Evolutionary conservation across 2,888 invertebrate genomes (phyloP), one percentile per base, ranked within the genome.

Genomic region (Parnassius glacialis): DNA sequence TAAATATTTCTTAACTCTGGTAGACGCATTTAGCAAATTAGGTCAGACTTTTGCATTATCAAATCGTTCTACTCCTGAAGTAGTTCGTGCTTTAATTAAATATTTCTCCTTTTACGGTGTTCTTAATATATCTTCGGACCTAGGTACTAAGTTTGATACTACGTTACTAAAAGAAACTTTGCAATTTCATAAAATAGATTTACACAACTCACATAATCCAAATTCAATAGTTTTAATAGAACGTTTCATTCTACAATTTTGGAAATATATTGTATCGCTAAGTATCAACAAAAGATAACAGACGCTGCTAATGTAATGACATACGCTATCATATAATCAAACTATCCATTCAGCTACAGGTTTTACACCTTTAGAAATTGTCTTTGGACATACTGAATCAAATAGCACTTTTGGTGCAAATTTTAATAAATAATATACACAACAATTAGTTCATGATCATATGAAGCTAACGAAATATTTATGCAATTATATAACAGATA

Each of bases 361-460:
- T 20, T 61, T 1, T 20, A 59, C 56, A 25, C 63, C 64, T 5
- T 60, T 64, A 41, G 67, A 67, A 48, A 62, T 67, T 16, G 63
- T 65, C 9, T 67, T 67, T 20, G 67, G 67, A 3, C 62, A 68
- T 50, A 67, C 68, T 3, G 65, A 65, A 1, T 65, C 64, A 1
- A 61, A 50, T 11, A 59, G 34, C 12, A 34, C 52, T 47, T 59
- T 47, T 11, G 42, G 42, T 2, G 42, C 2, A 42, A 42, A 42
- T 42, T 10, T 20, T 20, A 20, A 20, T 42, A 42, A 10, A 42
- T 2, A 42, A 10, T 42, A 42, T 10, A 42, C 42, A 20, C 16
- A 20, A 20, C 16, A 20, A 20, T 20, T 20, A 20, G 16, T 20
- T 20, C 2, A 20, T 20, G 16, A 20, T 20, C 16, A 20, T 20